Base-by-base conservation (phyloP, 1,140 invertebrate species). In the Drusus annulatus region DNA sequence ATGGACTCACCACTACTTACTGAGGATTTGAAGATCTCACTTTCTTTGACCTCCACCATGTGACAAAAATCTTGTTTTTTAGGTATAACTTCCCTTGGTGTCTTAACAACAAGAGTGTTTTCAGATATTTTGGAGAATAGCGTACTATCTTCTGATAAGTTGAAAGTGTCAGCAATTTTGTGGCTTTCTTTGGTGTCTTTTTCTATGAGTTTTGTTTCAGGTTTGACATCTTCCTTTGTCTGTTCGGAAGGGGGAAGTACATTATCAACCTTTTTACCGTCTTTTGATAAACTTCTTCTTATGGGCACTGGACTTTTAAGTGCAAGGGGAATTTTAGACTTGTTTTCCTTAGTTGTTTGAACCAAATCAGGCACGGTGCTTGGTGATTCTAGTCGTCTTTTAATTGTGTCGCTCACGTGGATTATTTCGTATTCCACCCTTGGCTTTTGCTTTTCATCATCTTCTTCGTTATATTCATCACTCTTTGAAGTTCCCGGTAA, bases 41-140 rank as follows among this genome's bases (percentile, higher is more conserved):
- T 86, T 86, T 91, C 90, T 87, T 92, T 86, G 68, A 93, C 84
- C 80, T 91, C 93, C 2, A 92, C 91, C n/a, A 92, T 86, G 63
- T 88, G 86, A 81, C 90, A 91, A 8, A 86, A 84, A 85, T 87
- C 86, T 25, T 78, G 65, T 73, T 87, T 85, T 6, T 79, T 50
- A 13, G 50, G 84, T 78, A 19, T 81, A 16, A n/a, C 54, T 80
- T 81, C 79, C 23, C 76, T 84, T 25, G 71, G 76, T 79, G 81
- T 79, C 6, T 83, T 79, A 6, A 85, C 82, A 13, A 86, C 84
- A 17, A 87, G 84, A 51, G 89, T 91, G 79, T 92, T 91, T 16
- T 87, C 88, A 0, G 93, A 94, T 82, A 94, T 93, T 87, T 94
- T 92, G 1, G 93, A 93, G 84, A 94, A 94, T 2, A 94, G 87